Percentiles rank a stretch among this genome's conserved stretches.
Evolutionary conservation across 2,113 vertebrate species (phyloP).

Genomic region (Paedocypris sp.): DNA sequence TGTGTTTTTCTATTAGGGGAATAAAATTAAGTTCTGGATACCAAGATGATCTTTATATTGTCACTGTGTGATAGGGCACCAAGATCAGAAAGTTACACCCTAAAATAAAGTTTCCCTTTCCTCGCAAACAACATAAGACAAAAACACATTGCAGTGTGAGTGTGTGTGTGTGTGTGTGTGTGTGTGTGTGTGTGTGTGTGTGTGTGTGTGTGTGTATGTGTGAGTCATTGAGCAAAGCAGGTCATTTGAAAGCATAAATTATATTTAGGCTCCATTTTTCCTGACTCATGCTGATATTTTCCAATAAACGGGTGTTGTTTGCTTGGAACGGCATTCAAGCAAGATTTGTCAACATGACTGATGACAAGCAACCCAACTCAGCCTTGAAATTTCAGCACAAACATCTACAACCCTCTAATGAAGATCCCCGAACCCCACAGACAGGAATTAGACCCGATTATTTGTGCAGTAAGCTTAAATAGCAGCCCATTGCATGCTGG

Average conservation of each 20-base stretch:
- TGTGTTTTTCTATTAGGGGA: too few relatives aligned
- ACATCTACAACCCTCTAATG: slow-evolving; percentile 16
- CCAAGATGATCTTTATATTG: too few relatives aligned
- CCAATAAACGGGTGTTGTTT: background rate
- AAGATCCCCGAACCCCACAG: slow-evolving; percentile 8
- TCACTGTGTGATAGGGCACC: too few relatives aligned
- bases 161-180: too few relatives aligned
- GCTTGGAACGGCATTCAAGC: background rate
- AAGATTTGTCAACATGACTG: background rate
- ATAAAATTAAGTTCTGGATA: too few relatives aligned
- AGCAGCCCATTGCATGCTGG: background rate
- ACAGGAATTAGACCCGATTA: slow-evolving; percentile 30
- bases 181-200: too few relatives aligned
- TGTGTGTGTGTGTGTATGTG: too few relatives aligned
- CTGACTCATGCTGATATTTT: background rate
- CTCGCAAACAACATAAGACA: too few relatives aligned
- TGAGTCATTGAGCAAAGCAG: slow-evolving; percentile 16
- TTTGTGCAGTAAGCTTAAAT: slow-evolving; percentile 21
- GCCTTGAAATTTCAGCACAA: slow-evolving; percentile 13
- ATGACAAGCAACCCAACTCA: too few relatives aligned
- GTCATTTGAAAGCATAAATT: background rate
- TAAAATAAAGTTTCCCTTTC: too few relatives aligned
- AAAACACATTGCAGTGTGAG: too few relatives aligned
- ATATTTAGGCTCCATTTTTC: background rate
- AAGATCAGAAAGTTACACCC: too few relatives aligned